These are phyloP conservation scores for Amphiura filiformis DNA, from an alignment of 35 echinoderm and acorn worm species.

Conservation along the genomic window DNA sequence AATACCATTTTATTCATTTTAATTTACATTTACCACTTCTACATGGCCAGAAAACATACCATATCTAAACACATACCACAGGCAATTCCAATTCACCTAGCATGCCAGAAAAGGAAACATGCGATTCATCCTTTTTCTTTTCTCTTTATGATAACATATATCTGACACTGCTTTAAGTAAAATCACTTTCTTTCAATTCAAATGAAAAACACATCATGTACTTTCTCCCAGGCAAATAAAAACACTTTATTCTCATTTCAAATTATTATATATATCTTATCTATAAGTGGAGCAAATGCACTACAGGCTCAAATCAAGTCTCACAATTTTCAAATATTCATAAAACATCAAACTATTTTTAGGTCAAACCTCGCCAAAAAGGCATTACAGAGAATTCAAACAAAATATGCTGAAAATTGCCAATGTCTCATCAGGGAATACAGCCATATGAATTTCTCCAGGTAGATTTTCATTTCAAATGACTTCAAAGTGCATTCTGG, in stretches of 20 bases:
- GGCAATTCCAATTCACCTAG: too few species aligned
- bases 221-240: too few species aligned
- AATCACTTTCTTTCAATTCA: too few species aligned
- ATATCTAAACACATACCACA: too few species aligned
- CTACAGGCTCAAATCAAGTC: neutral
- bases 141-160: too few species aligned
- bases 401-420: neutral
- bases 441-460: neutral
- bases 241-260: neutral
- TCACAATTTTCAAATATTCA: neutral
- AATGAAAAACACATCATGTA: too few species aligned
- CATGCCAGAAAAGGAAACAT: too few species aligned
- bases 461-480: neutral
- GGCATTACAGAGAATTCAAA: neutral
- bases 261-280: neutral
- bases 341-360: neutral
- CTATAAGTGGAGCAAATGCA: neutral
- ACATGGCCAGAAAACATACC: too few species aligned
- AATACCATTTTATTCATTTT: too few species aligned
- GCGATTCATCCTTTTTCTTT: too few species aligned
- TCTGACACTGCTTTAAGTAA: too few species aligned
- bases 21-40: too few species aligned
- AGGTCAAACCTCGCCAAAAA: neutral
- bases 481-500: neutral
- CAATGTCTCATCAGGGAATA: neutral